Percentiles rank a stretch among this genome's conserved stretches.
These are phyloP conservation scores for Microplitis mediator DNA, from an alignment of 1,140 invertebrate genomes.

Conservation along the genomic window DNA sequence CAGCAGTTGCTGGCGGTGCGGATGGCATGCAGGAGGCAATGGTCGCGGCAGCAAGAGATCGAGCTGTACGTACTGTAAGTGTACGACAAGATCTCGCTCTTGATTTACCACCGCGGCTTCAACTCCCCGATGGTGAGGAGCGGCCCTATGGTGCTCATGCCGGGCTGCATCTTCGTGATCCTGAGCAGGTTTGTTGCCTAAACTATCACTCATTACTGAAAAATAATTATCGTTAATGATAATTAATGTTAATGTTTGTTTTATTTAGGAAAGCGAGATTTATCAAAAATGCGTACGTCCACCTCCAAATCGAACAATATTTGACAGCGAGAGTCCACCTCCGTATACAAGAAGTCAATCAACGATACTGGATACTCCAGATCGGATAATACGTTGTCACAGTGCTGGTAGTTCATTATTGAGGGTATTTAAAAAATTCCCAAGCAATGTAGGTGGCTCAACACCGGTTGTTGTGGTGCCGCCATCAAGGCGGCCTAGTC, in stretches of 20 bases:
- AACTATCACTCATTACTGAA: too few relatives aligned
- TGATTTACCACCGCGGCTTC: conserved; percentile 71
- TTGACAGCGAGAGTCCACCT: conserved; percentile 71
- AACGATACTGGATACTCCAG: conserved; percentile 52
- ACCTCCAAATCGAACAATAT: conserved; percentile 74
- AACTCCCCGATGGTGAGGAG: conserved; percentile 75
- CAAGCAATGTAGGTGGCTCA: conserved; percentile 34
- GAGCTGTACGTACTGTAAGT: conserved; percentile 65
- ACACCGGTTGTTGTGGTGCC: conserved; percentile 37
- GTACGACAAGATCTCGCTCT: conserved; percentile 69
- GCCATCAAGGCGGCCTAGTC: conserved; percentile 41
- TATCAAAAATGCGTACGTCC: conserved; percentile 73
- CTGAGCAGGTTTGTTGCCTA: conserved; percentile 64
- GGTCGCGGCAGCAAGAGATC: conserved; percentile 63
- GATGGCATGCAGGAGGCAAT: conserved; percentile 53
- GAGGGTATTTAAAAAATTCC: conserved; percentile 48
- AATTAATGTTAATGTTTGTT: conserved; percentile 11
- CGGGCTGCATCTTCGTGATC: conserved; percentile 68
- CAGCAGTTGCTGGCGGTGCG: conserved; percentile 39
- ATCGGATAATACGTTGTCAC: conserved; percentile 55
- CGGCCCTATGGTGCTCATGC: conserved; percentile 68
- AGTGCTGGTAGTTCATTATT: conserved; percentile 54
- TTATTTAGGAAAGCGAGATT: conserved; percentile 69
- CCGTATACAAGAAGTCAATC: conserved; percentile 68
- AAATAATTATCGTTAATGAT: too few relatives aligned